These are phyloP conservation scores for Gallinago paraguaiae DNA, from an alignment of 2,113 vertebrate genomes.

Conservation along the genomic window DNA sequence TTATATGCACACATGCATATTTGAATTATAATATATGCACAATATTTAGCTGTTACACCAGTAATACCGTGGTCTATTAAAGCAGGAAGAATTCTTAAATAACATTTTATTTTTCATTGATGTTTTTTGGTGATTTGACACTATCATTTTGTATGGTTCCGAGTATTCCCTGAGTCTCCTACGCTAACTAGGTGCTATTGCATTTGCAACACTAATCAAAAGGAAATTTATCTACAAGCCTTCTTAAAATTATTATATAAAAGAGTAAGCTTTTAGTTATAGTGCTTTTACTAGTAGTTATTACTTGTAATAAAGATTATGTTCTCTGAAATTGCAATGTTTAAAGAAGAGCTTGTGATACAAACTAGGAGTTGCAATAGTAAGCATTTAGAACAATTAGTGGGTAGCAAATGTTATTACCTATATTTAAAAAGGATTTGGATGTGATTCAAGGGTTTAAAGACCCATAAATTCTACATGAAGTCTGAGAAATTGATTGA, in stretches of 20 bases:
- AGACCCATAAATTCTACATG: slow-evolving; percentile 19
- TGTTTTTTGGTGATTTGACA: neutral
- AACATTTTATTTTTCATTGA: neutral
- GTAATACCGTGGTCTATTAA: neutral
- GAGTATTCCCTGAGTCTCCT: neutral
- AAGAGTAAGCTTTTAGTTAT: neutral
- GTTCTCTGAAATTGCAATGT: neutral
- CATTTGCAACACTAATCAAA: neutral
- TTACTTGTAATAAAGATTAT: neutral
- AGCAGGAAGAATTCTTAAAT: neutral
- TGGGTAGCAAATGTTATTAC: slow-evolving; percentile 5
- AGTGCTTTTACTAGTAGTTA: slow-evolving; percentile 1
- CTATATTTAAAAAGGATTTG: slow-evolving; percentile 36
- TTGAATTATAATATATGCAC: neutral
- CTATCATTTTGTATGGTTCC: neutral
- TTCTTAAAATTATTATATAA: neutral
- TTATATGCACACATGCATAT: neutral
- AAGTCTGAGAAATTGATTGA: slow-evolving; percentile 43
- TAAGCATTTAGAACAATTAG: slow-evolving; percentile 11
- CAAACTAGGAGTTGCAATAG: neutral
- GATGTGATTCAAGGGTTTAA: slow-evolving; percentile 16
- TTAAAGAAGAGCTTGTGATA: neutral
- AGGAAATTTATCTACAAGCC: neutral
- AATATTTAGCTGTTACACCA: neutral
- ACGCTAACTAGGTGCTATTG: neutral